Conservation (phyloP, 2,888 invertebrate genomes). For the Sisyra nigra region DNA sequence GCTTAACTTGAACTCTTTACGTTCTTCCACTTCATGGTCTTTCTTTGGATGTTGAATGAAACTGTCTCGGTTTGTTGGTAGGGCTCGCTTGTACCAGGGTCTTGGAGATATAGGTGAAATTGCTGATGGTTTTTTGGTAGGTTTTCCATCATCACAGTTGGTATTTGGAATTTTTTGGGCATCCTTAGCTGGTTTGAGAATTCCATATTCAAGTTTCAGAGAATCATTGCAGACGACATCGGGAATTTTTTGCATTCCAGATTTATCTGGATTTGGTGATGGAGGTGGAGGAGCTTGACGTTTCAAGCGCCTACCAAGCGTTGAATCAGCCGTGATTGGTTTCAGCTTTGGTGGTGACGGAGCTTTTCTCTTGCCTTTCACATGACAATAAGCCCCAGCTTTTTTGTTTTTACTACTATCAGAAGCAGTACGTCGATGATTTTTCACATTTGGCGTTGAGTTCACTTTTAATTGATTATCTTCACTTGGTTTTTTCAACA, state of each 20-base stretch:
- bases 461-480: constrained; percentile 11
- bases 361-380: constrained; percentile 59
- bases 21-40: constrained; percentile 22
- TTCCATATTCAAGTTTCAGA: constrained; percentile 30
- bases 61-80: constrained; percentile 12
- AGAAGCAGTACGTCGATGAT: constrained; percentile 40
- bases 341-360: constrained; percentile 44
- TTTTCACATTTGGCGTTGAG: constrained; percentile 18
- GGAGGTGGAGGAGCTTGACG: constrained; percentile 31
- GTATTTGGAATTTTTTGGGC: constrained; percentile 12
- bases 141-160: constrained; percentile 12
- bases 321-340: constrained; percentile 9
- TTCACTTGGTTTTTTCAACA: constrained; percentile 21
- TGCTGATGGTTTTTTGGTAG: constrained; percentile 15
- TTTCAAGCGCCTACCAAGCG: constrained; percentile 25
- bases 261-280: constrained; percentile 4
- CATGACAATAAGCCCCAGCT: constrained; percentile 41
- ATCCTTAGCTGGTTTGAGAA: constrained; percentile 28
- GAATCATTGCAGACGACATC: constrained; percentile 27
- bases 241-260: constrained; percentile 13
- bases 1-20: constrained; percentile 21
- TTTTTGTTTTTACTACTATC: constrained; percentile 41
- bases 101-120: constrained; percentile 33
- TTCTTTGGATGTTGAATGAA: constrained; percentile 2
- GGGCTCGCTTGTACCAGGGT: constrained; percentile 49